Evolutionary conservation across 2,888 invertebrate genomes (phyloP), one percentile per base, ranked within the genome.

Genomic region (Epirrhoe tristata): DNA sequence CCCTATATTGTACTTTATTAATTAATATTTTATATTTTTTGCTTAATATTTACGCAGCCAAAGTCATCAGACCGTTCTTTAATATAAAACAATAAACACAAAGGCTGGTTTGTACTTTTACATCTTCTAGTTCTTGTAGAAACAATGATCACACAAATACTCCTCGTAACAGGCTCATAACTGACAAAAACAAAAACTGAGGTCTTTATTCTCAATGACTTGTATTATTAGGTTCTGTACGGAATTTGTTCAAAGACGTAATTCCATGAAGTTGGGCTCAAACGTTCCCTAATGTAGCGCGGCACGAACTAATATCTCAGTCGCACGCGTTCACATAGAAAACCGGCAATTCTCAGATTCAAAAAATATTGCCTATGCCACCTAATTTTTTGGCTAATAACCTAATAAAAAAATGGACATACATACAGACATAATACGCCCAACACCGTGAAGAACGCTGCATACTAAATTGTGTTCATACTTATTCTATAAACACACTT

Each of bases 211-310:
- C 39, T 43, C 39, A 43, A 43, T 12, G 39, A 43, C 10, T 12
- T 43, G 39, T 43, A 43, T 39, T 39, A 10, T 43, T 43, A 10
- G 39, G 39, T 10, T 43, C 36, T 43, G 36, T 39, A 39, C 10
- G 12, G 39, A 43, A 43, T 36, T 55, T 43, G 17, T 39, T 39
- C 6, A 17, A 56, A 57, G 46, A 57, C 31, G 4, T 14, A 57
- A 46, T 57, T 57, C 6, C 7, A 8, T 24, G 32, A 57, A 48
- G 57, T 57, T 34, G 34, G 6, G 14, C 31, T 16, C 32, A n/a
- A 24, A 8, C 57, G 57, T 48, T 12, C 43, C 57, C 10, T 57
- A 58, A 58, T 58, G 58, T 34, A 1, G 16, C 36, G n/a, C 36
- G 50, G 51, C 36, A 51, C 36, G 51, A 50, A 58, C 50, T 51